Evolutionary conservation across 2,113 vertebrate species (phyloP), one percentile per base, ranked within the genome.

Genomic region (Rhinopomastus cyanomelas): DNA sequence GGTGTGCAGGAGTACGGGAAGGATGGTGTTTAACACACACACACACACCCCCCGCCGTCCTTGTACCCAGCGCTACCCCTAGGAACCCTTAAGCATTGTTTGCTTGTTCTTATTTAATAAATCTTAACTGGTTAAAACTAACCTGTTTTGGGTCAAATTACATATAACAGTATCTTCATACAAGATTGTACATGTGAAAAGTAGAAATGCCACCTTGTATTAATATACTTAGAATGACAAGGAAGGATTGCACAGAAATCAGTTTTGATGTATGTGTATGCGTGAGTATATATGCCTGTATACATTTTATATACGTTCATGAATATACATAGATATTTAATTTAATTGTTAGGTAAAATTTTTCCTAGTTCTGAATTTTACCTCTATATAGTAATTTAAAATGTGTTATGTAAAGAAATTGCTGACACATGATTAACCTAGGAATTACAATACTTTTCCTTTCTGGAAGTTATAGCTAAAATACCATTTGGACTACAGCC

Each of bases 381-480:
- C 46, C 34, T 83, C 76, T 69, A 77, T 46, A 14, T 66, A 78
- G n/a, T 16, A 34, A 65, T 75, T 69, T 60, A 36, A 85, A 34
- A 12, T 52, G 2, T 39, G 25, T 76, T 61, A n/a, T 7, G 57
- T 34, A 49, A 22, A 60, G 4, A 9, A 60, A 16, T 64, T 81
- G 83, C 30, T 74, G 65, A 75, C 72, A 48, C 27, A 30, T 95
- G 36, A 36, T 85, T 95, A 90, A 93, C 51, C 61, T 92, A 88
- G 18, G 93, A 87, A n/a, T 68, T 32, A 22, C 4, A 12, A 3
- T 7, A 26, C 75, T 87, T 49, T 5, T 1, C 49, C 11, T 67
- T 89, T 44, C 20, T 71, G 61, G 15, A 92, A 90, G 25, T 83
- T 85, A 69, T 73, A 89, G 73, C 32, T 75, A 77, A n/a, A 15